These are phyloP conservation scores for Mionectes olivaceus DNA, from an alignment of 2,797 vertebrate genomes.

Conservation along the genomic window DNA sequence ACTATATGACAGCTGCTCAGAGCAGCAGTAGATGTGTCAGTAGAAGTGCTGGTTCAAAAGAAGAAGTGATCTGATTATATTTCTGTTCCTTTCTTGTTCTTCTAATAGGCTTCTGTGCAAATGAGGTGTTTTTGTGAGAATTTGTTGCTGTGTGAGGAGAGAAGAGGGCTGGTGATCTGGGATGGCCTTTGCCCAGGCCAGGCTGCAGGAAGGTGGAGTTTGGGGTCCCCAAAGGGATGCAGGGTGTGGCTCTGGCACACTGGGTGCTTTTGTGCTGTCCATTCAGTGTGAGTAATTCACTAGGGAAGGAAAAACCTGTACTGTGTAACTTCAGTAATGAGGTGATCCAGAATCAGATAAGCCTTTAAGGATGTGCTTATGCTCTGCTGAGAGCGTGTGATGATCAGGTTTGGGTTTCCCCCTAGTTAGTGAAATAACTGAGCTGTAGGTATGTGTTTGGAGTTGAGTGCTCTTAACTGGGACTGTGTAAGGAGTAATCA, in stretches of 20 bases:
- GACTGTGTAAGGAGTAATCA: slow-evolving; percentile 2
- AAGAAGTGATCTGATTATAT: neutral
- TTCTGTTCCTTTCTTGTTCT: neutral
- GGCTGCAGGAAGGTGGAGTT: neutral
- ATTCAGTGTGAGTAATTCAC: neutral
- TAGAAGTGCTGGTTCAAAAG: neutral
- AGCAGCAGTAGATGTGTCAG: neutral
- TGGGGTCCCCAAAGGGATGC: neutral
- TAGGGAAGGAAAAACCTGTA: neutral
- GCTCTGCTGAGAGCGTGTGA: slow-evolving; percentile 3
- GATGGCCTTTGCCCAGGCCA: neutral
- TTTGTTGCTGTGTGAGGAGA: neutral
- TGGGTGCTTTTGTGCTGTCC: neutral
- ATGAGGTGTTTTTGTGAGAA: neutral
- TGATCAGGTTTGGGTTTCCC: neutral
- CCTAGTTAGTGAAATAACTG: slow-evolving; percentile 5
- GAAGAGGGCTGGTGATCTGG: neutral
- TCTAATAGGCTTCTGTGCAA: neutral
- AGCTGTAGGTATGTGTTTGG: neutral
- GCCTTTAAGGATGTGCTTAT: neutral
- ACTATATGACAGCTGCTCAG: neutral
- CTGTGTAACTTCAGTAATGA: neutral
- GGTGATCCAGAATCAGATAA: slow-evolving; percentile 7
- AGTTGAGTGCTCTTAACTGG: neutral
- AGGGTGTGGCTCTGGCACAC: neutral